Base-by-base conservation (phyloP, 2,113 vertebrate genomes). In the Dermatemys mawii region DNA sequence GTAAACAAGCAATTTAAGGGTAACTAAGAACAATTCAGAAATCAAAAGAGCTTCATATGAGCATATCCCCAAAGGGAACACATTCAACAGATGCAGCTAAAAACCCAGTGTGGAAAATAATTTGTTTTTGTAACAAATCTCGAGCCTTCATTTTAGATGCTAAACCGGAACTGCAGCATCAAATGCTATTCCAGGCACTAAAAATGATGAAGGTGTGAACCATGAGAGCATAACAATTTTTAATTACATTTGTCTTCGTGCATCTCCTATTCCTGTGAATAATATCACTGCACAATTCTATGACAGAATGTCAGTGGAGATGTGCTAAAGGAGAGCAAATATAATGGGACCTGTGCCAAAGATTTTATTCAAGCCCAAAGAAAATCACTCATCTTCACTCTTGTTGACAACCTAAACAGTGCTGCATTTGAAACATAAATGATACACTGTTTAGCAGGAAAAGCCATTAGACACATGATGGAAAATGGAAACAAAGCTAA, bases 321-420 rank as follows among this genome's bases (percentile, higher is more conserved):
- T 76, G 13, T 0, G 6, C 51, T 51, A 60, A 87, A 75, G 94
- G 94, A 87, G 96, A 95, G 89, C 91, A 93, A 86, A 94, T 79
- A 76, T 75, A 92, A 50, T 5, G 78, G 57, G 38, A 41, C 84
- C 21, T 67, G 24, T 16, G 29, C 1, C 0, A 84, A 94, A 96
- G 89, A 90, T 67, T 87, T 22, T 81, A 60, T 92, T 96, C 84
- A 82, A 90, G 75, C 81, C 92, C 80, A 70, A 86, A 86, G 90
- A 93, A 98, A 98, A 97, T 96, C 88, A 97, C 88, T 91, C 85
- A 78, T 96, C 95, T 89, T 97, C 92, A 92, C 97, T 95, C 75
- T 4, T 1, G 6, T 90, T 97, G 97, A 97, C 94, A 97, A 93
- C 48, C 78, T 89, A 95, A 98, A 98, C 88, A 97, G 95, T 90